A percentile compares a stretch with the other conserved stretches of the same genome.
Evolutionary conservation across 1,140 invertebrate species (phyloP).

Genomic region (Paralvinella palmiformis): DNA sequence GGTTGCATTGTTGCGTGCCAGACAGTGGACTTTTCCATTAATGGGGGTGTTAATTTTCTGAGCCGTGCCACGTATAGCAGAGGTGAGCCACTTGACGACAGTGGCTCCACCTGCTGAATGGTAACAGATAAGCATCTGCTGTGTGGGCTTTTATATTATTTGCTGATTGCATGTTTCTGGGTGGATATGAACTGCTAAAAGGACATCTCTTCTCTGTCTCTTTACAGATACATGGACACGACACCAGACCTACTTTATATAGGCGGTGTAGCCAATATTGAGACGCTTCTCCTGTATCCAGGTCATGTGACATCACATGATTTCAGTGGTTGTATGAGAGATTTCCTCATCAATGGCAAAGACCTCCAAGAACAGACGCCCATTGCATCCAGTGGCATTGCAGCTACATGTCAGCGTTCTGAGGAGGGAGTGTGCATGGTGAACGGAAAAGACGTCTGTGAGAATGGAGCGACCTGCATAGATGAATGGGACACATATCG

Average conservation of each 20-base stretch:
- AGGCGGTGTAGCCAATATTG: slow-evolving; percentile 75
- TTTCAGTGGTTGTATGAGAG: slow-evolving; percentile 86
- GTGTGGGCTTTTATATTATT: too few relatives aligned
- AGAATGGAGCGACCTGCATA: slow-evolving; percentile 64
- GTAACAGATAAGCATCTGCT: too few relatives aligned
- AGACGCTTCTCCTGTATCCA: slow-evolving; percentile 75
- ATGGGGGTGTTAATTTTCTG: too few relatives aligned
- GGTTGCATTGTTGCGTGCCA: too few relatives aligned
- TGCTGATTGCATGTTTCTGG: too few relatives aligned
- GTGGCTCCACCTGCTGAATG: too few relatives aligned
- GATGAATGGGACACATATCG: slow-evolving; percentile 65
- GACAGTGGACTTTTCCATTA: too few relatives aligned
- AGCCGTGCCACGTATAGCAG: too few relatives aligned
- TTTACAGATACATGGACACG: slow-evolving; percentile 19
- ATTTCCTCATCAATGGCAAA: slow-evolving; percentile 78
- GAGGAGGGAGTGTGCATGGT: slow-evolving; percentile 53
- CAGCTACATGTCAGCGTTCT: slow-evolving; percentile 5
- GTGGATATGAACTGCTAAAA: too few relatives aligned
- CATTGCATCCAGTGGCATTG: neutral
- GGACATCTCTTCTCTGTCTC: neutral
- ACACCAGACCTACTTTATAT: slow-evolving; percentile 65
- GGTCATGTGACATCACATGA: slow-evolving; percentile 86
- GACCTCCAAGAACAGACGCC: slow-evolving; percentile 24
- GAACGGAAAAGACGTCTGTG: slow-evolving; percentile 59
- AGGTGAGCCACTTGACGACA: too few relatives aligned